Percentiles rank a stretch among this genome's conserved stretches.
phyloP scores from a whole-genome alignment of 2,113 vertebrate species.

The Ramphastos sulfuratus region DNA sequence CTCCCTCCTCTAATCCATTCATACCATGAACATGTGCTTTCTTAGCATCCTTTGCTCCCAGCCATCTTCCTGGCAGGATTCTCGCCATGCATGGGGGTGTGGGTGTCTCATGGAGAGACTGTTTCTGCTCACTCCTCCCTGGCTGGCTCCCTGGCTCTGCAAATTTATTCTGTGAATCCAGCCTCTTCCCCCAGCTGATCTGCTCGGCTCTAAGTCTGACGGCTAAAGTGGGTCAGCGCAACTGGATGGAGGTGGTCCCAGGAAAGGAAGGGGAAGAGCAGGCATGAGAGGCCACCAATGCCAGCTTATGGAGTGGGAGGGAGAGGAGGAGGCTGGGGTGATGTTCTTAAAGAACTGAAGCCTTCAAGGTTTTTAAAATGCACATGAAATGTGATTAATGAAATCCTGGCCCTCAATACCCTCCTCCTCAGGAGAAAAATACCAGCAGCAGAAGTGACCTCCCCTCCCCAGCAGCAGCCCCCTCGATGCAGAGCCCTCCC shows the following conservation, averaged over 20 bases:
- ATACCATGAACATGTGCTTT: background rate
- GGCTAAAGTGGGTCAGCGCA: background rate
- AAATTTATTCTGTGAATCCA: background rate
- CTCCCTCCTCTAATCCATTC: background rate
- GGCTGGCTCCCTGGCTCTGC: background rate
- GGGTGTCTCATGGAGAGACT: background rate
- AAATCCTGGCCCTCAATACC: background rate
- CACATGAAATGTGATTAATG: background rate
- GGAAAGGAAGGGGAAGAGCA: background rate
- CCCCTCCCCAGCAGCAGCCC: rapidly evolving
- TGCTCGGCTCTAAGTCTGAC: background rate
- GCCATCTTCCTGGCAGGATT: background rate
- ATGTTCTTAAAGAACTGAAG: background rate
- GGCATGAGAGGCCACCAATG: background rate
- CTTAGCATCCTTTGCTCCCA: background rate
- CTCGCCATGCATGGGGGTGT: rapidly evolving
- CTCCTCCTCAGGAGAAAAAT: background rate
- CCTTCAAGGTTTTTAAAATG: background rate
- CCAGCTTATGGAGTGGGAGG: background rate
- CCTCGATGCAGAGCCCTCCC: rapidly evolving
- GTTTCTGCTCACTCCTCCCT: background rate
- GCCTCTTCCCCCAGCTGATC: background rate
- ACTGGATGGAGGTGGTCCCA: background rate
- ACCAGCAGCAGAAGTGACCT: background rate
- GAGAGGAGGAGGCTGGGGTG: background rate